Percentiles rank a stretch among this genome's conserved stretches.
Evolutionary conservation across 1,140 invertebrate genomes (phyloP).

Genomic region (Cydia amplana): DNA sequence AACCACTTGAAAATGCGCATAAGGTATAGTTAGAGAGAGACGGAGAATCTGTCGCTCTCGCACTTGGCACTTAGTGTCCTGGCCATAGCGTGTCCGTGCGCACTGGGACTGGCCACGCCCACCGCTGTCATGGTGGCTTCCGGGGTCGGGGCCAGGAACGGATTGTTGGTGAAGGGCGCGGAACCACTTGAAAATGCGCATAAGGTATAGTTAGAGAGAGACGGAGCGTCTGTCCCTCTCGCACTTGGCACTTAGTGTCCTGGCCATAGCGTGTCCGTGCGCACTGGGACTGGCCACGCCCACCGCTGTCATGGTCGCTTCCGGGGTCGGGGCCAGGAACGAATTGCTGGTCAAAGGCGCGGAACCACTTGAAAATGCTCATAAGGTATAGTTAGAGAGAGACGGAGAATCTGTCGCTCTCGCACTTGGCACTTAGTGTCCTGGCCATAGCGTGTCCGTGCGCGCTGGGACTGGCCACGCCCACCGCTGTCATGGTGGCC

Average conservation of each 20-base stretch:
- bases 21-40: too few relatives aligned
- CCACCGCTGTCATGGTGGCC: conserved; percentile 99
- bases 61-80: conserved; percentile 74
- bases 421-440: too few relatives aligned
- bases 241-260: too few relatives aligned
- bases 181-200: conserved; percentile 98
- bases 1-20: conserved; percentile 94
- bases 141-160: conserved; percentile 96
- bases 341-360: conserved; percentile 99
- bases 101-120: conserved; percentile 97
- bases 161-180: conserved; percentile 98
- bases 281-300: conserved; percentile 98
- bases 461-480: conserved; percentile 97
- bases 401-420: too few relatives aligned
- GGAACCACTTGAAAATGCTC: conserved; percentile 96
- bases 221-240: too few relatives aligned
- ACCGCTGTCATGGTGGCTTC: conserved; percentile 99
- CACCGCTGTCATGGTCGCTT: conserved; percentile 99
- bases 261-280: conserved; percentile 61
- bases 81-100: conserved; percentile 54
- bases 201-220: conserved; percentile 83
- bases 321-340: conserved; percentile 95
- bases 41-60: conserved; percentile 90
- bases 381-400: conserved; percentile 85
- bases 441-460: conserved; percentile 58